phyloP scores from a whole-genome alignment of 2,888 invertebrate species.

The Boloria euphrosyne region DNA sequence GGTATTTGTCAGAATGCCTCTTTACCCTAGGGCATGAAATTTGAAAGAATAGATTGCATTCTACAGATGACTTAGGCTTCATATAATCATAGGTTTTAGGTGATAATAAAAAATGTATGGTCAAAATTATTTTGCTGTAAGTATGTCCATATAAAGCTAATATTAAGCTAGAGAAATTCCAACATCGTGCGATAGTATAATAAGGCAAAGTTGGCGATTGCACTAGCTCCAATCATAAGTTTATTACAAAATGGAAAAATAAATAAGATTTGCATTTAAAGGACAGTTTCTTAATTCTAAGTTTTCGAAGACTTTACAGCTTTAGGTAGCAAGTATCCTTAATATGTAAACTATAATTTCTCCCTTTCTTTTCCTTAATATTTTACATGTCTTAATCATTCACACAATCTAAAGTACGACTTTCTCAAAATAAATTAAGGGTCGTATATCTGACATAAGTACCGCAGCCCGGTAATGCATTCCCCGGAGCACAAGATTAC shows the following conservation, averaged over 20 bases:
- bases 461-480: constrained; percentile 49
- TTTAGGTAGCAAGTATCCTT: too few relatives aligned
- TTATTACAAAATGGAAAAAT: constrained; percentile 69
- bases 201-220: constrained; percentile 69
- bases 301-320: neutral
- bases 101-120: too few relatives aligned
- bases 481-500: constrained; percentile 47
- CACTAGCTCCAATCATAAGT: constrained; percentile 74
- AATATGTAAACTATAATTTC: neutral
- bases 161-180: constrained; percentile 44
- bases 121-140: neutral
- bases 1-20: too few relatives aligned
- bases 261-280: constrained; percentile 37
- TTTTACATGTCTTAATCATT: constrained; percentile 9
- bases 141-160: constrained; percentile 4
- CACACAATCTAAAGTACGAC: constrained; percentile 16
- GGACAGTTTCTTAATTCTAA: constrained; percentile 11
- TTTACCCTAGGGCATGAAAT: too few relatives aligned
- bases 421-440: constrained; percentile 22
- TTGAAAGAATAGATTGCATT: too few relatives aligned
- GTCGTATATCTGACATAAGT: constrained; percentile 25
- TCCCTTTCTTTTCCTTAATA: neutral
- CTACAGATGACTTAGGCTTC: too few relatives aligned
- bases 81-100: too few relatives aligned
- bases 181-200: constrained; percentile 58